Conservation (phyloP, 2,888 invertebrate genomes). For the Netelia inedita region DNA sequence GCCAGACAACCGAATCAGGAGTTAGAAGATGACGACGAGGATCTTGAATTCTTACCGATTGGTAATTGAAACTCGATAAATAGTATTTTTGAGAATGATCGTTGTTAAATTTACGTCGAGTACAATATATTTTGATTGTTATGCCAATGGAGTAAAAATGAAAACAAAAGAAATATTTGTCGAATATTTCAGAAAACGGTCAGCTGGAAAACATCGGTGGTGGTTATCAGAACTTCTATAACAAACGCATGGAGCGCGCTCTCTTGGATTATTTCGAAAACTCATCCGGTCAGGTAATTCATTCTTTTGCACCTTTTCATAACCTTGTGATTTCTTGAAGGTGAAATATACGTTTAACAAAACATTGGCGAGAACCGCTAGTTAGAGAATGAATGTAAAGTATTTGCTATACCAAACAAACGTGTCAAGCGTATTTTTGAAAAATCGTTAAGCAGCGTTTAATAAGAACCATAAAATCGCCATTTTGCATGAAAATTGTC, state of each 20-base stretch:
- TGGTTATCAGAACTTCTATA: constrained; percentile 82
- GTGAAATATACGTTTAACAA: too few species aligned
- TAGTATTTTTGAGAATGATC: not conserved
- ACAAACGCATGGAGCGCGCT: constrained; percentile 76
- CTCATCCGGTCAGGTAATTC: constrained; percentile 74
- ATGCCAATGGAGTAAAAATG: not conserved
- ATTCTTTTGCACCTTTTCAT: too few species aligned
- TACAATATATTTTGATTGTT: not conserved
- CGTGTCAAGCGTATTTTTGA: not conserved
- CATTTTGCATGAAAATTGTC: not conserved
- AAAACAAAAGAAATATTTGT: constrained; percentile 6
- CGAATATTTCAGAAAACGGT: constrained; percentile 79
- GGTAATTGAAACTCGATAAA: constrained; percentile 70
- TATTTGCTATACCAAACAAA: too few species aligned
- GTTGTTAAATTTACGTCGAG: constrained; percentile 8
- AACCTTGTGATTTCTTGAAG: too few species aligned
- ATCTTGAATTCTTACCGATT: constrained; percentile 77
- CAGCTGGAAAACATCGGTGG: constrained; percentile 85
- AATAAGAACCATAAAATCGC: not conserved
- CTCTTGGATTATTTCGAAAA: constrained; percentile 78
- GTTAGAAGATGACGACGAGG: constrained; percentile 72
- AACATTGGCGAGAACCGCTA: too few species aligned
- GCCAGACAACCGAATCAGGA: constrained; percentile 68
- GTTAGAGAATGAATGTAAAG: too few species aligned
- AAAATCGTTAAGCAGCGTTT: not conserved